Conservation (phyloP, 2,113 vertebrate species). For the Coptodon bakossiorum region DNA sequence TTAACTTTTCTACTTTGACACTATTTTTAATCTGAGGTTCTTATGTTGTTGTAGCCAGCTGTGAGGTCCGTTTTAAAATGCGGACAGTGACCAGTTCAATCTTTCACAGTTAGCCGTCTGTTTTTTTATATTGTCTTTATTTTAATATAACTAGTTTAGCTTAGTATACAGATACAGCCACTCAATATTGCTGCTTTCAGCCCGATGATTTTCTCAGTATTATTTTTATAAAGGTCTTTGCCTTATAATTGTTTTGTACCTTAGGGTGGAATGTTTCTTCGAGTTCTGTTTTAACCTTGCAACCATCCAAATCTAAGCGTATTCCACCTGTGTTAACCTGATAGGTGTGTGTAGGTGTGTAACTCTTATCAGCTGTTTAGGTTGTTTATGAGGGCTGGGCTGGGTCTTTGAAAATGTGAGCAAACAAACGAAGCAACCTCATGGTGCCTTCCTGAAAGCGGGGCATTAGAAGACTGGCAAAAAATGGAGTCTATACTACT, state of each 20-base stretch:
- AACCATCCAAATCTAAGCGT: background rate
- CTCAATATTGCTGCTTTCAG: background rate
- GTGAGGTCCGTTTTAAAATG: background rate
- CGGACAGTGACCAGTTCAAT: background rate
- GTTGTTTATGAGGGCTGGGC: background rate
- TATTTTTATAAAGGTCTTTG: background rate
- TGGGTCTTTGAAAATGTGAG: background rate
- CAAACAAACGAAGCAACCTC: background rate
- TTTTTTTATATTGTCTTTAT: background rate
- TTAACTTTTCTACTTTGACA: background rate
- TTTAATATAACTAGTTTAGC: background rate
- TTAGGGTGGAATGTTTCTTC: background rate
- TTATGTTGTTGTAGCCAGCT: background rate
- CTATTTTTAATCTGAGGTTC: background rate
- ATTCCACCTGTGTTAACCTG: background rate
- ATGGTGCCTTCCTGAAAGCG: background rate
- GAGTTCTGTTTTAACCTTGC: background rate
- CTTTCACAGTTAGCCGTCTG: background rate
- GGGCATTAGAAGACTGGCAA: background rate
- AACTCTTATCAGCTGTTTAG: background rate
- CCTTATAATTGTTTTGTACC: background rate
- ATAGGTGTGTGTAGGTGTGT: background rate
- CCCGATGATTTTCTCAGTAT: background rate
- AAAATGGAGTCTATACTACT: background rate
- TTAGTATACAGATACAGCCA: background rate